phyloP scores from a whole-genome alignment of 2,797 vertebrate genomes.

The Chaetophractus vellerosus region DNA sequence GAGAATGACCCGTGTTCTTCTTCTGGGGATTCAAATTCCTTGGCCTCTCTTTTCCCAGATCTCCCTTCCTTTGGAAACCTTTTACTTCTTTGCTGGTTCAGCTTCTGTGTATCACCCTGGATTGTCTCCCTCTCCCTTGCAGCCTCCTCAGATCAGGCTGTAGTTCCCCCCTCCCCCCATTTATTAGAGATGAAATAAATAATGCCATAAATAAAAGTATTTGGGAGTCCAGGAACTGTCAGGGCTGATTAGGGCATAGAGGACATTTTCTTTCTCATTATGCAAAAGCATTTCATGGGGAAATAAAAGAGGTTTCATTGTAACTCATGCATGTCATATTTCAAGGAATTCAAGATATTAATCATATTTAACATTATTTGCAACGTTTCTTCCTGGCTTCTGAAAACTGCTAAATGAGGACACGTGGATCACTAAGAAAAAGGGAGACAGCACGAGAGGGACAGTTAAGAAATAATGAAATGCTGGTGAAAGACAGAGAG shows the following conservation, averaged over 20 bases:
- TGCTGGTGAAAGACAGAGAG: constrained; percentile 83
- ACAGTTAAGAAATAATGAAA: constrained; percentile 88
- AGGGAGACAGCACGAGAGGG: constrained; percentile 84
- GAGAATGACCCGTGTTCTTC: constrained; percentile 62
- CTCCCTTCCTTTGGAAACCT: background rate
- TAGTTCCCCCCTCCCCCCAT: constrained; percentile 35
- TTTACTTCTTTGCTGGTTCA: background rate
- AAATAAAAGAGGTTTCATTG: constrained; percentile 89
- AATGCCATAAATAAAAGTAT: constrained; percentile 89
- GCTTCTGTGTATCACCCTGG: background rate
- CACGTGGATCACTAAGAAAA: constrained; percentile 73
- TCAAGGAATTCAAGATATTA: constrained; percentile 89
- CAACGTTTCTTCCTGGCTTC: constrained; percentile 75
- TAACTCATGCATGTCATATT: constrained; percentile 90
- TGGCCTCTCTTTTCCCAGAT: constrained; percentile 27
- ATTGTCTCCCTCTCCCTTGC: constrained; percentile 37
- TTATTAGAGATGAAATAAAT: constrained; percentile 86
- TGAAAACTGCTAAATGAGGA: constrained; percentile 84
- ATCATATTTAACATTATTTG: constrained; percentile 89
- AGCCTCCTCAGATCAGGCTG: constrained; percentile 61
- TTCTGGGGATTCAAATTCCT: background rate
- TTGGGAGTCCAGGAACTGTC: constrained; percentile 89
- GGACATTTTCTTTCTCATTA: constrained; percentile 91
- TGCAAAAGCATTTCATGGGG: constrained; percentile 89
- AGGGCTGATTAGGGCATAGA: constrained; percentile 90